phyloP scores from a whole-genome alignment of 2,113 vertebrate genomes.

The Fregetta grallaria region DNA sequence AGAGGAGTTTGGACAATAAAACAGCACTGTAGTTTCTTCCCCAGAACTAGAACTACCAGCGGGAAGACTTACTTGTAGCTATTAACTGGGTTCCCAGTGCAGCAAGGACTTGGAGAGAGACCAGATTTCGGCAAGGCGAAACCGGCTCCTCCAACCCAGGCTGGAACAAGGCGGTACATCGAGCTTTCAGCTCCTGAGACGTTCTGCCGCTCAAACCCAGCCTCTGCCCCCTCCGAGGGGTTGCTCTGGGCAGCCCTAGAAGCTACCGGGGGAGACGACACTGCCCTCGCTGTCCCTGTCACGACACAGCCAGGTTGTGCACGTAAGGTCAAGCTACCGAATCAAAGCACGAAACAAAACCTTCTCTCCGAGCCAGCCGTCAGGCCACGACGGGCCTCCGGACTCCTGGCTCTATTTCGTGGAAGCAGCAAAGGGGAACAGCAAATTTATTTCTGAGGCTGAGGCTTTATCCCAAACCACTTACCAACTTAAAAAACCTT shows the following conservation, averaged over 20 bases:
- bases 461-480: conserved; percentile 26
- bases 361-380: neutral
- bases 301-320: fast-evolving
- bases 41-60: neutral
- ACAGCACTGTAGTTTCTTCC: neutral
- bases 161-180: fast-evolving
- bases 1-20: neutral
- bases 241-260: neutral
- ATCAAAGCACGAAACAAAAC: fast-evolving
- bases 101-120: fast-evolving
- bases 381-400: fast-evolving
- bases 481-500: conserved; percentile 66
- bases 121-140: fast-evolving
- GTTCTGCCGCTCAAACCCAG: neutral
- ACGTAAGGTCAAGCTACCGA: fast-evolving
- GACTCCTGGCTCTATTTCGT: neutral
- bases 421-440: neutral
- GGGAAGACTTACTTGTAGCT: fast-evolving
- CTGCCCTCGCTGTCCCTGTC: fast-evolving
- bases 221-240: fast-evolving
- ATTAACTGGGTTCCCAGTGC: fast-evolving
- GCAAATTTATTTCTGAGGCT: neutral
- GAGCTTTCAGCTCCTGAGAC: fast-evolving
- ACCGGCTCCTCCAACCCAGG: fast-evolving
- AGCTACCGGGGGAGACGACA: fast-evolving